Evolutionary conservation across 2,888 invertebrate genomes (phyloP).

Genomic region (Drosophila yooni): DNA sequence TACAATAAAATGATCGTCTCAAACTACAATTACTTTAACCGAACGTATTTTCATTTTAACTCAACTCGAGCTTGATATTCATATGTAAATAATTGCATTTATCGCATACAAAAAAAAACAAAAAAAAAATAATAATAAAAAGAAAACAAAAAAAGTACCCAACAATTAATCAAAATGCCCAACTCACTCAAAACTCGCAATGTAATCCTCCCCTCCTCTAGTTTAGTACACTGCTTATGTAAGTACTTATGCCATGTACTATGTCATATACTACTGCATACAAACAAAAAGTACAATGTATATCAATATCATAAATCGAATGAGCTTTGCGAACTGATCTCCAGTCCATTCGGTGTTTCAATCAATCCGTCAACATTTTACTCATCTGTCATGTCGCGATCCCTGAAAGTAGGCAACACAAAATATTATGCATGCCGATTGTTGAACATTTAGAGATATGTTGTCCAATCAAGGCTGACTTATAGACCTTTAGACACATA

Average conservation of each 20-base stretch:
- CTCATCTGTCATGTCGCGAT: constrained; percentile 20
- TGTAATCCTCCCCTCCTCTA: constrained; percentile 26
- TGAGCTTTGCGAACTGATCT: constrained; percentile 19
- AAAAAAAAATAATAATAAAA: constrained; percentile 2
- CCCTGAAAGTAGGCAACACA: constrained; percentile 6
- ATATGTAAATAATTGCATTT: constrained; percentile 74
- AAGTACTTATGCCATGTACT: constrained; percentile 47
- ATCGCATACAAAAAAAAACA: constrained; percentile 45
- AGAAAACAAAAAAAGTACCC: constrained; percentile 10
- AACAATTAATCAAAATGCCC: constrained; percentile 33
- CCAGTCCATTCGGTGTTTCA: constrained; percentile 7
- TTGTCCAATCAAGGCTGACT: constrained; percentile 5
- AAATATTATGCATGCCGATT: constrained; percentile 26
- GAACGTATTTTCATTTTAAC: constrained; percentile 36
- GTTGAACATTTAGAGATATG: constrained; percentile 24
- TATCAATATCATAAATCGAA: constrained; percentile 15
- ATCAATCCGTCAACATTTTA: constrained; percentile 26
- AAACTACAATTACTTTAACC: constrained; percentile 30
- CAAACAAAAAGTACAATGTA: constrained; percentile 30
- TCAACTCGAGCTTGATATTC: constrained; percentile 52
- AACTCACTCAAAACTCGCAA: constrained; percentile 39
- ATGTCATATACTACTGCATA: constrained; percentile 34
- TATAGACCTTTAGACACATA: constrained; percentile 5
- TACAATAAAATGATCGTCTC: constrained; percentile 9
- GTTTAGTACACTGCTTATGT: constrained; percentile 27